Evolutionary conservation across 2,113 vertebrate genomes (phyloP).

Genomic region (Charadrius vociferus): DNA sequence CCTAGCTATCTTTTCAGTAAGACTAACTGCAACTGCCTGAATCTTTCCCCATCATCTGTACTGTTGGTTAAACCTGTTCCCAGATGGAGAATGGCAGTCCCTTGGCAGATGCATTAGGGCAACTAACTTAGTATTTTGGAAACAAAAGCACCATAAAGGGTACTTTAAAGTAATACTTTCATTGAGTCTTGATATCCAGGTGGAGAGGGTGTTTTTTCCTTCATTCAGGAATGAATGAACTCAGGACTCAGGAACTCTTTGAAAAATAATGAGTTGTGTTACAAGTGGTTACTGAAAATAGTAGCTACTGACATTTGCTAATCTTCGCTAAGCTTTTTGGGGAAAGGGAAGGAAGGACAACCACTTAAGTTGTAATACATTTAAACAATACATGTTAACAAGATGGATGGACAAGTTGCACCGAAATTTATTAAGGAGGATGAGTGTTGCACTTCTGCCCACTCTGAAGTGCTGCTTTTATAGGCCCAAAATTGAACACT

Average conservation of each 20-base stretch:
- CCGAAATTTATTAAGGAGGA: background rate
- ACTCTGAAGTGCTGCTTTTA: background rate
- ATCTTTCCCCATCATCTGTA: background rate
- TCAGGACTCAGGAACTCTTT: background rate
- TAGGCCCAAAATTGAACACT: background rate
- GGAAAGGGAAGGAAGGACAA: background rate
- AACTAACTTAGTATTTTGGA: background rate
- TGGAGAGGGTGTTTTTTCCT: background rate
- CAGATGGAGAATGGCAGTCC: background rate
- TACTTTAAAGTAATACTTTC: background rate
- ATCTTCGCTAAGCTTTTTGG: accelerated
- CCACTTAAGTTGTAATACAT: background rate
- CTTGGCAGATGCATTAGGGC: background rate
- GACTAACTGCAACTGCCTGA: background rate
- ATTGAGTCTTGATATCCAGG: background rate
- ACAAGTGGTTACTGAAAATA: background rate
- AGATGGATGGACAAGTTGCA: background rate
- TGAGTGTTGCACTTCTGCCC: background rate
- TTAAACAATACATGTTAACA: background rate
- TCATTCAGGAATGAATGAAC: accelerated
- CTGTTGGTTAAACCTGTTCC: background rate
- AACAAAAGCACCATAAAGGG: background rate
- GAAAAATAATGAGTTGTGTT: background rate
- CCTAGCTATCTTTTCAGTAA: background rate
- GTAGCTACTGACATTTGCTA: background rate